phyloP scores from a whole-genome alignment of 2,888 invertebrate genomes.

The Cheilosia soror region DNA sequence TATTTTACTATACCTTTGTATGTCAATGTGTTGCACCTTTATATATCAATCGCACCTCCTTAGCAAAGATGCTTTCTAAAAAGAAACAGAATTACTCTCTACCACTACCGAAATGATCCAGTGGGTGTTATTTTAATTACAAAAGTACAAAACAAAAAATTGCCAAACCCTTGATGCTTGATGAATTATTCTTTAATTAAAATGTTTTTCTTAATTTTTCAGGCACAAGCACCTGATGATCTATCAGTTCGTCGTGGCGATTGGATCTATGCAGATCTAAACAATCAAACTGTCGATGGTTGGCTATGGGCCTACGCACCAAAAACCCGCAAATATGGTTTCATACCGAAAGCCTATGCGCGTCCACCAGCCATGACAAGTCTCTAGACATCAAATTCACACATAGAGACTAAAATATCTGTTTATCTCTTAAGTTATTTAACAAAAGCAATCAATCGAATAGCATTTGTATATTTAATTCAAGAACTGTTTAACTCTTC shows the following conservation, averaged over 20 bases:
- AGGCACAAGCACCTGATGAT: conserved; percentile 97
- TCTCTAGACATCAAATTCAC: conserved; percentile 76
- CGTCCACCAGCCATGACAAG: conserved; percentile 96
- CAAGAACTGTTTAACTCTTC: conserved; percentile 42
- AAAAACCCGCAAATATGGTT: conserved; percentile 95
- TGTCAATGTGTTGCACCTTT: too few species aligned
- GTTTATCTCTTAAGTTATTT: conserved; percentile 59
- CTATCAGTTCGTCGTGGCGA: conserved; percentile 95
- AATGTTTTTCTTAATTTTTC: conserved; percentile 9
- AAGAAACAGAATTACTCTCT: too few species aligned
- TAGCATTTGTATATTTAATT: conserved; percentile 65
- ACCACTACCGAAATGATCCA: too few species aligned
- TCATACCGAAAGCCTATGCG: conserved; percentile 97
- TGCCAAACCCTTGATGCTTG: too few species aligned
- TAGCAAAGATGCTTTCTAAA: too few species aligned
- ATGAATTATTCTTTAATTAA: background rate
- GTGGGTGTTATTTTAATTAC: too few species aligned
- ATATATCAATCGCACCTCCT: too few species aligned
- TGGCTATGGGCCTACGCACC: conserved; percentile 98
- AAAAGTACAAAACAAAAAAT: too few species aligned
- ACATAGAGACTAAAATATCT: conserved; percentile 1
- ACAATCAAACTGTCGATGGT: conserved; percentile 96
- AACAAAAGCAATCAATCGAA: conserved; percentile 42
- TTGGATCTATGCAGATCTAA: conserved; percentile 97
- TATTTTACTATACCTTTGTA: too few species aligned